Evolutionary conservation across 1,140 invertebrate species (phyloP).

Genomic region (Nasonia longicornis): DNA sequence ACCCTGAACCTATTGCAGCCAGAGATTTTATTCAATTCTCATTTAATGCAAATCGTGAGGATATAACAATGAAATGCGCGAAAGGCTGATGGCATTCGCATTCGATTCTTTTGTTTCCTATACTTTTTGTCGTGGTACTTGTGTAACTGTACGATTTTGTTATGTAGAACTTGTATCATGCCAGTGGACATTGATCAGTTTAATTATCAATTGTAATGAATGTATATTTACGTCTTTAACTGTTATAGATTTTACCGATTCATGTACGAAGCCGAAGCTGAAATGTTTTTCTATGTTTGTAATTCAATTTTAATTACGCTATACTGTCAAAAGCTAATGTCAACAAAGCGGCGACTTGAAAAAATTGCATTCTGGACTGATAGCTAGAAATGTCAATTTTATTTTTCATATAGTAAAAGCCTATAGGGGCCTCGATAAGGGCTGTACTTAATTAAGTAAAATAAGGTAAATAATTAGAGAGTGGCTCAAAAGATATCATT

Average conservation of each 20-base stretch:
- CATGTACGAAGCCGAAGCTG: too few relatives aligned
- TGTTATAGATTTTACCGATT: too few relatives aligned
- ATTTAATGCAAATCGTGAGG: not conserved
- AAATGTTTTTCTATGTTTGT: too few relatives aligned
- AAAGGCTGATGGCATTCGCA: constrained; percentile 22
- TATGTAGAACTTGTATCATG: not conserved
- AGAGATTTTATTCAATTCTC: constrained; percentile 51
- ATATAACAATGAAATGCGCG: not conserved
- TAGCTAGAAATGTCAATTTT: not conserved
- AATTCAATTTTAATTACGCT: too few relatives aligned
- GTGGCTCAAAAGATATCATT: not conserved
- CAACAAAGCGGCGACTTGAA: too few relatives aligned
- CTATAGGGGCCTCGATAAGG: not conserved
- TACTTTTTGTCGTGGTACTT: not conserved
- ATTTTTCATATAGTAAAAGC: not conserved
- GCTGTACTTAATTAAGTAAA: constrained; percentile 9
- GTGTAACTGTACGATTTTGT: not conserved
- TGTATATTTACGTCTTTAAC: too few relatives aligned
- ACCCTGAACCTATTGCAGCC: constrained; percentile 45
- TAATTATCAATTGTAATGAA: not conserved
- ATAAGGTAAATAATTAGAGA: not conserved
- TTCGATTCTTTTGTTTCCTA: not conserved
- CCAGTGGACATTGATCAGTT: not conserved
- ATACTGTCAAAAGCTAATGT: too few relatives aligned
- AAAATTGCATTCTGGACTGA: not conserved